phyloP scores from a whole-genome alignment of 2,888 invertebrate species.

The Plagodis pulveraria region DNA sequence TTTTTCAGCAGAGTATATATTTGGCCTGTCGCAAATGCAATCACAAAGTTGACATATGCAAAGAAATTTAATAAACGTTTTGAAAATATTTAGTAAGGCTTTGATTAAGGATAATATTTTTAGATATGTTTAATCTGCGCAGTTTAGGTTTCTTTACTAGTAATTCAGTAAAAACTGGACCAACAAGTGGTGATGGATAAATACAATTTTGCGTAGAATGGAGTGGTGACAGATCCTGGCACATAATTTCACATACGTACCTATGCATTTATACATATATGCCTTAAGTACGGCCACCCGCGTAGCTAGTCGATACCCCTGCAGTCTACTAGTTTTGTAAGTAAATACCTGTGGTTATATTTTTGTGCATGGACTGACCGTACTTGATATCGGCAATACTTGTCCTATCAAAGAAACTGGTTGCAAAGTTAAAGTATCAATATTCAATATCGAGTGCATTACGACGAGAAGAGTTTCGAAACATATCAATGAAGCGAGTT shows the following conservation, averaged over 20 bases:
- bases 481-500: slow-evolving; percentile 1
- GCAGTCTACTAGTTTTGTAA: slow-evolving; percentile 19
- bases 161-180: too few species aligned
- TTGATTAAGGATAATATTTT: too few species aligned
- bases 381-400: slow-evolving; percentile 20
- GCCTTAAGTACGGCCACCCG: slow-evolving; percentile 45
- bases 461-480: neutral
- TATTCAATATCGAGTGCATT: slow-evolving; percentile 1
- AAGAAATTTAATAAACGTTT: too few species aligned
- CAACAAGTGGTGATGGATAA: too few species aligned
- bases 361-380: neutral
- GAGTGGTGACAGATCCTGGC: slow-evolving; percentile 39
- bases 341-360: slow-evolving; percentile 15
- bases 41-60: too few species aligned
- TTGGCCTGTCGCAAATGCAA: too few species aligned
- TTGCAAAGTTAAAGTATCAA: slow-evolving; percentile 9
- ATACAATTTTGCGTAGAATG: neutral
- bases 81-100: too few species aligned
- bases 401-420: slow-evolving; percentile 25
- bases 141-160: too few species aligned
- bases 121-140: too few species aligned
- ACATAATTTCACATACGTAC: slow-evolving; percentile 47
- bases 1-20: too few species aligned
- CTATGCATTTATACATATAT: slow-evolving; percentile 40
- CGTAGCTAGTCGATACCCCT: slow-evolving; percentile 33